A percentile compares a stretch with the other conserved stretches of the same genome.
phyloP scores from a whole-genome alignment of 2,113 vertebrate genomes.

The Triplophysa rosa region DNA sequence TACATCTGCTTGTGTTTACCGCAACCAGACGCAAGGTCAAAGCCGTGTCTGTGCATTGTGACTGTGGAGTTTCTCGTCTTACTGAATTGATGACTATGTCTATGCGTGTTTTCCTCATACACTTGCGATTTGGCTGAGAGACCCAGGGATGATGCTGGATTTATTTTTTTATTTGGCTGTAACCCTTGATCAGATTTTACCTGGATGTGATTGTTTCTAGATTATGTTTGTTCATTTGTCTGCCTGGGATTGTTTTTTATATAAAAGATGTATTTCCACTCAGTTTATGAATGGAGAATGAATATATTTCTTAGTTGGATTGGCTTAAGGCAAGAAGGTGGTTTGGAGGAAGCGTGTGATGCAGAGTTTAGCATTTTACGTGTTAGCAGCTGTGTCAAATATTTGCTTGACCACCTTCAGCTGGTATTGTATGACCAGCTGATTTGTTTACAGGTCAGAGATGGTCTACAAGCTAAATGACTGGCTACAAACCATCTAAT shows the following conservation, averaged over 20 bases:
- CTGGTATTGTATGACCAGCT: not conserved
- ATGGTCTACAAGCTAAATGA: too few species aligned
- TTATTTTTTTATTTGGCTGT: not conserved
- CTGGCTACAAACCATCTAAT: too few species aligned
- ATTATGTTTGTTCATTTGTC: constrained; percentile 11
- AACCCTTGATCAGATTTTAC: constrained; percentile 2
- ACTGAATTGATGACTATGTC: constrained; percentile 22
- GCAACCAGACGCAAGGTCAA: not conserved
- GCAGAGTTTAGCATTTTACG: not conserved
- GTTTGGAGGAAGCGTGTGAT: not conserved
- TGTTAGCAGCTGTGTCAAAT: not conserved
- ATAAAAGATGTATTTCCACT: constrained; percentile 14
- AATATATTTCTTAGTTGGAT: not conserved
- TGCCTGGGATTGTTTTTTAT: constrained; percentile 4
- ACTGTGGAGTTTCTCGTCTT: constrained; percentile 12
- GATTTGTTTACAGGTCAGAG: not conserved
- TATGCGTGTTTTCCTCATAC: not conserved
- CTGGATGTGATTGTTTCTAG: not conserved
- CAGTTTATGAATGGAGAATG: not conserved
- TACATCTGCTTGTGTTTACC: constrained; percentile 19
- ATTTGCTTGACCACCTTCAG: not conserved
- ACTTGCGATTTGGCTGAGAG: not conserved
- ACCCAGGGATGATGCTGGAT: constrained; percentile 7
- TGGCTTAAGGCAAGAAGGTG: too few species aligned
- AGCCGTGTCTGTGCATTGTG: constrained; percentile 1